Evolutionary conservation across 2,113 vertebrate genomes (phyloP), one percentile per base, ranked within the genome.

Genomic region (Sinocyclocheilus maitianheensis): DNA sequence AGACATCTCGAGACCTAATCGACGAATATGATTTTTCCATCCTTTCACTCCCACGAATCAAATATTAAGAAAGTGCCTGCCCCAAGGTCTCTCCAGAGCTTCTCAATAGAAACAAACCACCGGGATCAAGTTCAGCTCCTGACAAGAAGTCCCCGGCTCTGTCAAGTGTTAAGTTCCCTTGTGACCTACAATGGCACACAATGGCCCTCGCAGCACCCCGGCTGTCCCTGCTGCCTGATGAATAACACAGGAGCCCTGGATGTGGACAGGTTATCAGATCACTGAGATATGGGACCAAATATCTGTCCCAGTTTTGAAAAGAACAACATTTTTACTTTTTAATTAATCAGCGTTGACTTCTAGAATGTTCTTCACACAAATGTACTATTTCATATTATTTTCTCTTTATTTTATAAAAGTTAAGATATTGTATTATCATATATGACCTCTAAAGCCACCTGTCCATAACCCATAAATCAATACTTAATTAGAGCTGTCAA

Each of bases 131-230:
- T 95, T 95, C 92, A 91, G 90, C 91, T 92, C 84, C 89, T 94
- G 92, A 93, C 93, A 94, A 93, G 92, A 93, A 93, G 90, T 89
- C 91, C 88, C 48, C 76, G 87, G 74, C 91, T 92, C 93, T 93
- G 91, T 92, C 93, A 93, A 94, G 93, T 94, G 93, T 95, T 94
- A 91, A 94, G 93, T 94, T 95, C 94, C 93, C 93, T 93, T 93
- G 92, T 94, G 91, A 94, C 90, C 90, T 92, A 93, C 91, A 91
- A 91, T 87, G 75, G 85, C 86, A 91, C 91, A 94, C 93, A 95
- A 94, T 91, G 90, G 89, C 88, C 90, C 58, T 89, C 58, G 60
- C 88, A 91, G 90, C 91, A 88, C 90, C 88, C 51, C 18, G 89
- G 79, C 87, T 88, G 87, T 83, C 90, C 89, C 53, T 90, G 91